These are phyloP conservation scores for Axea sp. DNA, from an alignment of 2,888 invertebrate genomes.

Conservation along the genomic window DNA sequence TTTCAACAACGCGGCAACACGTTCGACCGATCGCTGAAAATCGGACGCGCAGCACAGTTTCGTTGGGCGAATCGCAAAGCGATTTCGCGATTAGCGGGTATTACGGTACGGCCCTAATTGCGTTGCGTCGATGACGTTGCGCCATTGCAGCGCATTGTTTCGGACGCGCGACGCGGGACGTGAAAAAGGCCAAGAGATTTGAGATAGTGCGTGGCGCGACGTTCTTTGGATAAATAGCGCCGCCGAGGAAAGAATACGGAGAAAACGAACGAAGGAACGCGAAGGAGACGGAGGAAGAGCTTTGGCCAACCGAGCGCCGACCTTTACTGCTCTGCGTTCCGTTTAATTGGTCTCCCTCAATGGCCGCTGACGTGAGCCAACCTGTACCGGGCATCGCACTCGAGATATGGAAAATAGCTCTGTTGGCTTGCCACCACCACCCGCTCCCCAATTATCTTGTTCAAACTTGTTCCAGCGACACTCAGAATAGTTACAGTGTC, in stretches of 20 bases:
- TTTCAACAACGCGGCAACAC: too few relatives aligned
- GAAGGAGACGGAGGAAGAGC: conserved; percentile 39
- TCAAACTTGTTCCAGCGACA: too few relatives aligned
- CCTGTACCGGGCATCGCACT: conserved; percentile 33
- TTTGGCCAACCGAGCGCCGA: conserved; percentile 35
- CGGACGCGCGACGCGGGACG: conserved; percentile 47
- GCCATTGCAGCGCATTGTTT: conserved; percentile 53
- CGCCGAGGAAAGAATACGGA: conserved; percentile 44
- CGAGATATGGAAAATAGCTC: not conserved
- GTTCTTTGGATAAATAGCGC: conserved; percentile 56
- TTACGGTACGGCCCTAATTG: too few relatives aligned
- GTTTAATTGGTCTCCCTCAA: conserved; percentile 56
- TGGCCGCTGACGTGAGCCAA: conserved; percentile 58
- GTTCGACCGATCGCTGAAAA: too few relatives aligned
- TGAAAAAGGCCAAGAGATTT: conserved; percentile 49
- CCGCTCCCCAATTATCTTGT: too few relatives aligned
- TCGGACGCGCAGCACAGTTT: too few relatives aligned
- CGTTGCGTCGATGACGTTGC: conserved; percentile 62
- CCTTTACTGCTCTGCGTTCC: conserved; percentile 48
- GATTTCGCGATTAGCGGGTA: too few relatives aligned
- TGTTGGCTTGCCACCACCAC: not conserved
- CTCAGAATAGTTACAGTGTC: too few relatives aligned
- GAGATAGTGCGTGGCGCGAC: conserved; percentile 57
- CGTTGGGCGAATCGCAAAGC: too few relatives aligned
- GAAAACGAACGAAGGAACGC: conserved; percentile 47